Evolutionary conservation across 2,888 invertebrate genomes (phyloP).

Genomic region (Zhengitettix transpicula): DNA sequence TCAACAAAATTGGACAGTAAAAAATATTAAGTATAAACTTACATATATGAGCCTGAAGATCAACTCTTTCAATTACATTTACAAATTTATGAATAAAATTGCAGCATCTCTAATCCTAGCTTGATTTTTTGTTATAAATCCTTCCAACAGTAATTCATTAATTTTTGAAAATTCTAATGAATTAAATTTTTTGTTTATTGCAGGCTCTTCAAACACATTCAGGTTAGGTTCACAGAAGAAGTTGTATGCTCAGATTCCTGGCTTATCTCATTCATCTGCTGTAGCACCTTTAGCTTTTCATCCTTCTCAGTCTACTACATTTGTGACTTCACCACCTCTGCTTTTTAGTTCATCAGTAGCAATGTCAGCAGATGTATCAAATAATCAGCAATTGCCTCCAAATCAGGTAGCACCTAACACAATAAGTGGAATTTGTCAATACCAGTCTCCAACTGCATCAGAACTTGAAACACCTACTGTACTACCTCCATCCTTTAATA

Average conservation of each 20-base stretch:
- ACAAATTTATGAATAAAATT: no score
- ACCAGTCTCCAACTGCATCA: background rate
- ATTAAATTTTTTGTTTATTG: constrained; percentile 3
- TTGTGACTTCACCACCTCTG: background rate
- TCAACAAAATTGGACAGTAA: no score
- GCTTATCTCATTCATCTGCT: constrained; percentile 33
- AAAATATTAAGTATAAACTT: no score
- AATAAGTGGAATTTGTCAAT: background rate
- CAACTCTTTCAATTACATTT: no score
- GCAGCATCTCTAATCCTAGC: no score
- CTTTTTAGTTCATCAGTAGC: background rate
- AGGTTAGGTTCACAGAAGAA: constrained; percentile 48
- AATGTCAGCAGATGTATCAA: background rate
- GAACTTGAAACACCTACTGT: background rate
- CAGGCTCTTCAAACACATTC: constrained; percentile 33
- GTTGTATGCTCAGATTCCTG: constrained; percentile 62
- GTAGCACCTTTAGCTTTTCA: constrained; percentile 6
- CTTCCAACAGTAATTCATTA: no score
- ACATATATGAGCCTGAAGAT: no score
- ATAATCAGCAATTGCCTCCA: no score
- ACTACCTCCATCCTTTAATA: background rate
- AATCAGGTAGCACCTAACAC: background rate
- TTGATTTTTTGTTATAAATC: no score
- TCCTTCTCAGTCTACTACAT: background rate
- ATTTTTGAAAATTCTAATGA: background rate